These are phyloP conservation scores for Orius insidiosus DNA, from an alignment of 1,140 invertebrate genomes.

Conservation along the genomic window DNA sequence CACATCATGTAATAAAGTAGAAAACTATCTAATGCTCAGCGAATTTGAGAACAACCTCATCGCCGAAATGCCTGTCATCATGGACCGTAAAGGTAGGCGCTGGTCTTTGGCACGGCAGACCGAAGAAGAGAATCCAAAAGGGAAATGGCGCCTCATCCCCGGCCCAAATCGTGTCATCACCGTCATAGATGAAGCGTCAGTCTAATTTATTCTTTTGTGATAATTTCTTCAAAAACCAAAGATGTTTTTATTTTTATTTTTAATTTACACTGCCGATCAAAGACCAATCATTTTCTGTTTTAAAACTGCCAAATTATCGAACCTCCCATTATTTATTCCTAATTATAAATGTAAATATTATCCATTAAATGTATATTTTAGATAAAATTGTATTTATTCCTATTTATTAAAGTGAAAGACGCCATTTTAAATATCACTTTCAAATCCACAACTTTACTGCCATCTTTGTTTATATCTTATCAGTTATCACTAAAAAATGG, in stretches of 20 bases:
- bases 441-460: too few relatives aligned
- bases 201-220: slow-evolving; percentile 21
- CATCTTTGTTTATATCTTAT: background rate
- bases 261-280: slow-evolving; percentile 1
- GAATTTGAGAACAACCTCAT: slow-evolving; percentile 76
- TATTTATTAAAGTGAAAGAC: background rate
- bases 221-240: background rate
- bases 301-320: slow-evolving; percentile 2
- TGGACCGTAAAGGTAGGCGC: slow-evolving; percentile 44
- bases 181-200: slow-evolving; percentile 51
- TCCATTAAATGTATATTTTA: slow-evolving; percentile 16
- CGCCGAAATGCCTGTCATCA: slow-evolving; percentile 52
- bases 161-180: slow-evolving; percentile 39
- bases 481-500: too few relatives aligned
- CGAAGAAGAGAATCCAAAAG: slow-evolving; percentile 19
- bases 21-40: slow-evolving; percentile 71
- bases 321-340: slow-evolving; percentile 1
- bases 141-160: slow-evolving; percentile 26
- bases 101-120: slow-evolving; percentile 44
- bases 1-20: slow-evolving; percentile 71
- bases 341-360: slow-evolving; percentile 15
- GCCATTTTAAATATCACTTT: too few relatives aligned
- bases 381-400: slow-evolving; percentile 7
- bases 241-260: too few relatives aligned
- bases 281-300: background rate